Conservation (phyloP, 2,888 invertebrate genomes). For the Nymphalis polychloros region DNA sequence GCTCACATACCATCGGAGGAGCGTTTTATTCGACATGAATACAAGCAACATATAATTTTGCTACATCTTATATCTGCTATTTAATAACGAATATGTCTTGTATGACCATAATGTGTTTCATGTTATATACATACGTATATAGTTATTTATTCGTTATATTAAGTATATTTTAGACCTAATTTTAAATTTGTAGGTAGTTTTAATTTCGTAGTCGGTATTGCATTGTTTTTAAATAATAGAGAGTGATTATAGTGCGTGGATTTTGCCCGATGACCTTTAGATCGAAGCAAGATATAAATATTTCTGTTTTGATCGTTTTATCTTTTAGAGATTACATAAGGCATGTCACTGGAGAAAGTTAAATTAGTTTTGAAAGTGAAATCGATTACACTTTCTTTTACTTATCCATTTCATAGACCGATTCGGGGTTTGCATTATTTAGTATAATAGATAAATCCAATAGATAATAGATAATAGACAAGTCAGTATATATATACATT, state of each 20-base stretch:
- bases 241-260: constrained; percentile 16
- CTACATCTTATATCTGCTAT: constrained; percentile 28
- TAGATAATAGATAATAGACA: too few species aligned
- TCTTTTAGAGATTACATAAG: constrained; percentile 76
- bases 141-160: background rate
- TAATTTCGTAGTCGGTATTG: background rate
- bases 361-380: constrained; percentile 82
- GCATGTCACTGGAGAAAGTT: constrained; percentile 81
- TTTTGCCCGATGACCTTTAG: constrained; percentile 62
- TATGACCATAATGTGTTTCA: background rate
- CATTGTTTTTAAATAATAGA: background rate
- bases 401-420: constrained; percentile 74
- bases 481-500: background rate
- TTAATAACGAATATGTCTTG: constrained; percentile 14
- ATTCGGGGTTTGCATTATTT: constrained; percentile 50
- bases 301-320: constrained; percentile 73
- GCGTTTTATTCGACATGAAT: constrained; percentile 54
- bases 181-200: background rate
- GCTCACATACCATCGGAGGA: constrained; percentile 58
- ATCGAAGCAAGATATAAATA: constrained; percentile 60
- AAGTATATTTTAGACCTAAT: background rate
- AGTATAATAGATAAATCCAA: constrained; percentile 50
- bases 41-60: constrained; percentile 31
- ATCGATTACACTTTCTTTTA: constrained; percentile 81
- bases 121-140: too few species aligned